Conservation (phyloP, 2,113 vertebrate genomes). For the Dicentrarchus labrax region DNA sequence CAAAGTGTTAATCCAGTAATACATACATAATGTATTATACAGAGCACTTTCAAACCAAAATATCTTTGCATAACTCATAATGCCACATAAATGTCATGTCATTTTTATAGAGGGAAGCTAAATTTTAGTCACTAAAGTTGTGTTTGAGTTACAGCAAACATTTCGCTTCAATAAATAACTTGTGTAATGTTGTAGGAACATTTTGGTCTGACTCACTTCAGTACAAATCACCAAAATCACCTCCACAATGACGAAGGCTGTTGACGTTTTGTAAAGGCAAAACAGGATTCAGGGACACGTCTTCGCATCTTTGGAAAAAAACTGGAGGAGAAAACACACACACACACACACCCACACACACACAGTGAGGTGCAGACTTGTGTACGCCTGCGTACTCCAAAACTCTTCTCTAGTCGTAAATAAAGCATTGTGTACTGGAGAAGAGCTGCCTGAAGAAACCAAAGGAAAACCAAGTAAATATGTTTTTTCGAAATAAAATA, state of each 20-base stretch:
- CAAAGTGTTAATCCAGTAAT: not conserved
- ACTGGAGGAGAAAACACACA: not conserved
- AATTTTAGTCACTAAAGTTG: not conserved
- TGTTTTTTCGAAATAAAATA: not conserved
- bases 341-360: not conserved
- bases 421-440: not conserved
- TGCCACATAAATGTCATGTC: not conserved
- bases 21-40: not conserved
- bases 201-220: not conserved
- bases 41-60: not conserved
- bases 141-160: not conserved
- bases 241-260: not conserved
- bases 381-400: not conserved
- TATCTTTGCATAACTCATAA: not conserved
- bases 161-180: not conserved
- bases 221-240: not conserved
- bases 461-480: not conserved
- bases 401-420: not conserved
- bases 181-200: not conserved
- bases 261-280: not conserved
- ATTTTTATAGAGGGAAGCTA: not conserved
- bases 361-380: not conserved
- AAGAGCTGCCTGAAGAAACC: not conserved
- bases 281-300: not conserved
- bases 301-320: not conserved